Evolutionary conservation across 1,140 invertebrate species (phyloP).

Genomic region (Trinorchestia longiramus): DNA sequence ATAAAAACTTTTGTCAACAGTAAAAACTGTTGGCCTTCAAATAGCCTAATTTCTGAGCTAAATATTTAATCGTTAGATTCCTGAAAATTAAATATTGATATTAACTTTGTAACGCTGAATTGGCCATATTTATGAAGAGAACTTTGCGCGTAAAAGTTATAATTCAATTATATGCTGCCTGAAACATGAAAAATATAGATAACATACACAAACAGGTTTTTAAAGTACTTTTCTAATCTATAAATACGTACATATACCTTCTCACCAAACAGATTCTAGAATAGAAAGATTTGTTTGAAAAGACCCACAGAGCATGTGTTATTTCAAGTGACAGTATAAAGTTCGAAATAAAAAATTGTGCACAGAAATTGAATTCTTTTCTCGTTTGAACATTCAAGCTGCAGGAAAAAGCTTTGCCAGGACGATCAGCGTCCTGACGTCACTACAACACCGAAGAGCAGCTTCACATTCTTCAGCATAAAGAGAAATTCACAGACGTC

Average conservation of each 20-base stretch:
- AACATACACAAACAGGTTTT: neutral
- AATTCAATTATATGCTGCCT: neutral
- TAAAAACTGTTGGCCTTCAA: neutral
- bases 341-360: neutral
- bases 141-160: neutral
- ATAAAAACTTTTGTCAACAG: neutral
- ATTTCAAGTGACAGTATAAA: neutral
- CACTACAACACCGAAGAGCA: neutral
- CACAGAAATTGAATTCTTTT: neutral
- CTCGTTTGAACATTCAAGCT: neutral
- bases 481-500: constrained; percentile 33
- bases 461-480: neutral
- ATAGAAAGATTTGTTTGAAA: neutral
- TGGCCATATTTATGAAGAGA: neutral
- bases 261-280: neutral
- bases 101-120: neutral
- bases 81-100: neutral
- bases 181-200: neutral
- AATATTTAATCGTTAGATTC: neutral
- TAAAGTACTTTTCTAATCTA: neutral
- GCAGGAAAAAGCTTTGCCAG: neutral
- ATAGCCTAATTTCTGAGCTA: neutral
- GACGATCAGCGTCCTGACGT: neutral
- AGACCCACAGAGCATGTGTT: neutral
- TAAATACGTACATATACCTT: neutral